Conservation (phyloP, 2,113 vertebrate species). For the Notothenia coriiceps region DNA sequence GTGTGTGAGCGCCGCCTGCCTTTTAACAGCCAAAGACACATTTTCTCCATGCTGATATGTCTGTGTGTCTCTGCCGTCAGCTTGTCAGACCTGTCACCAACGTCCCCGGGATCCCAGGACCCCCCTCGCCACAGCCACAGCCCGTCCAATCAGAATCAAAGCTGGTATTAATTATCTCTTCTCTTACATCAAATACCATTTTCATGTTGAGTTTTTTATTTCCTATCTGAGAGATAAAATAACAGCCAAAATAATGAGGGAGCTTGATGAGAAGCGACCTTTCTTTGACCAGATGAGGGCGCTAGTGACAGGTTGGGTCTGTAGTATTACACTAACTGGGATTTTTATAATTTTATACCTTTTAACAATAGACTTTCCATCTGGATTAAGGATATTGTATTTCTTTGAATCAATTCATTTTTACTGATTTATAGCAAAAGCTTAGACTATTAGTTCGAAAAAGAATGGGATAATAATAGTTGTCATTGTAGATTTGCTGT, state of each 20-base stretch:
- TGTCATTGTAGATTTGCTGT: background rate
- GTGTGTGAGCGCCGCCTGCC: conserved; percentile 36
- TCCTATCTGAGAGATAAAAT: conserved; percentile 37
- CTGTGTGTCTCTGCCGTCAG: conserved; percentile 85
- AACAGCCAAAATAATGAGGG: conserved; percentile 39
- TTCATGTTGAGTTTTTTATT: conserved; percentile 43
- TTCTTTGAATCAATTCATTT: background rate
- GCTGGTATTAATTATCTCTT: conserved; percentile 87
- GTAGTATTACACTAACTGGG: background rate
- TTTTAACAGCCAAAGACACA: conserved; percentile 71
- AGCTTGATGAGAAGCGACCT: background rate
- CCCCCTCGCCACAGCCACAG: conserved; percentile 90
- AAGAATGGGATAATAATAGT: background rate
- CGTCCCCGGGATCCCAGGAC: conserved; percentile 97
- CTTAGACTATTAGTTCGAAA: background rate
- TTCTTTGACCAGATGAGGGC: conserved; percentile 53
- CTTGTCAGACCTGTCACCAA: conserved; percentile 99
- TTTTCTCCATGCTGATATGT: conserved; percentile 77
- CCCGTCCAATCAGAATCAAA: conserved; percentile 97
- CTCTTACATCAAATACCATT: conserved; percentile 47
- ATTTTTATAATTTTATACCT: background rate
- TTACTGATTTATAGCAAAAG: background rate
- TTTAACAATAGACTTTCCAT: background rate
- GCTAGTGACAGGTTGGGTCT: background rate
- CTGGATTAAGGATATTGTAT: background rate